These are phyloP conservation scores for Pampusana beccarii DNA, from an alignment of 2,113 vertebrate genomes.

Conservation along the genomic window DNA sequence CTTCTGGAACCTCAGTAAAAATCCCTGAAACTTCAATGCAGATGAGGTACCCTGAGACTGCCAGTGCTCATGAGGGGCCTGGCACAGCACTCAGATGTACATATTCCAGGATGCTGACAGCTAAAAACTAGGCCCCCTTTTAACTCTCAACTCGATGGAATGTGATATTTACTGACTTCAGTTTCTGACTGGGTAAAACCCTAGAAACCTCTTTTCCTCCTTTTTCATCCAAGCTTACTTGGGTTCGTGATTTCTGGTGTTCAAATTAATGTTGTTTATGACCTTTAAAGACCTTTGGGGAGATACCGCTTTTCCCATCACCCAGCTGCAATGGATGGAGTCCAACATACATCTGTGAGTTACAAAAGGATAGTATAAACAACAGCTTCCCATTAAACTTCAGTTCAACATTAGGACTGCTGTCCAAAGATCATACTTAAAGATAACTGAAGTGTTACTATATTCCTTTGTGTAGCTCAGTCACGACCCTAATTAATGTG, in stretches of 20 bases:
- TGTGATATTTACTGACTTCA: background rate
- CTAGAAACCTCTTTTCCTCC: background rate
- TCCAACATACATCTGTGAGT: slow-evolving; percentile 43
- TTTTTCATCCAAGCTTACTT: background rate
- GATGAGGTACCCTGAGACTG: background rate
- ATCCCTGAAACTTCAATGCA: background rate
- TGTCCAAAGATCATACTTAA: slow-evolving; percentile 80
- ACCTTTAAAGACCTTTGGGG: slow-evolving; percentile 17
- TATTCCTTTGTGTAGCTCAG: slow-evolving; percentile 78
- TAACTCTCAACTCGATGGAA: background rate
- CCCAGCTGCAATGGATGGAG: background rate
- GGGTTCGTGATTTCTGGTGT: slow-evolving; percentile 41
- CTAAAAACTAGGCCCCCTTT: background rate
- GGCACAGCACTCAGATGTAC: background rate
- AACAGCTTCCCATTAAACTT: slow-evolving; percentile 78
- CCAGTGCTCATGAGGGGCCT: background rate
- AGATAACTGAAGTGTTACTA: slow-evolving; percentile 82
- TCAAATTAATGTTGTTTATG: slow-evolving; percentile 3
- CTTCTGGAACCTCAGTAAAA: background rate
- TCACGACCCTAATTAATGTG: slow-evolving; percentile 85
- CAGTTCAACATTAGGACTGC: slow-evolving; percentile 75
- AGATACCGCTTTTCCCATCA: background rate
- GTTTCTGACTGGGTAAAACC: background rate
- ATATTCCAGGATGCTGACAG: background rate
- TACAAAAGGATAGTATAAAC: slow-evolving; percentile 74